phyloP scores from a whole-genome alignment of 2,113 vertebrate species.

The Lophotis ruficrista region DNA sequence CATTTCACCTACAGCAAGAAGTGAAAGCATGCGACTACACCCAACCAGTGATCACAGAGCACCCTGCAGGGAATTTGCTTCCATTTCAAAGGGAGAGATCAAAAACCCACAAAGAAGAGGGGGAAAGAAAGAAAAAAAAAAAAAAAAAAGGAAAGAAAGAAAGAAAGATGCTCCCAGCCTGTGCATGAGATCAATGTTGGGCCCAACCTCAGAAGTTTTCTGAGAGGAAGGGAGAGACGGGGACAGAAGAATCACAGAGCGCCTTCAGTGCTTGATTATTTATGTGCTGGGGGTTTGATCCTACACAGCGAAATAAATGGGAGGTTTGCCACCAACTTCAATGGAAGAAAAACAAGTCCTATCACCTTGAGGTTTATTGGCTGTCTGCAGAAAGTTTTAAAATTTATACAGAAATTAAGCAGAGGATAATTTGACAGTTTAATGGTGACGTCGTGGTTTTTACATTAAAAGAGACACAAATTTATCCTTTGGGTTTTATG shows the following conservation, averaged over 20 bases:
- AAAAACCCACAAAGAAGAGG: conserved; percentile 28
- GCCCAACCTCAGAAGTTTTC: conserved; percentile 33
- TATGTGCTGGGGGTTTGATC: conserved; percentile 53
- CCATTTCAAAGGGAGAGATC: conserved; percentile 68
- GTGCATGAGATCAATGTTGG: conserved; percentile 55
- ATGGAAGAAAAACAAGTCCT: conserved; percentile 31
- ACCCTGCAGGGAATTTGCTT: conserved; percentile 63
- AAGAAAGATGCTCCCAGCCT: neutral
- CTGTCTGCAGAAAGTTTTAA: conserved; percentile 18
- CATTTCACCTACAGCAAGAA: conserved; percentile 66
- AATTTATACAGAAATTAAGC: conserved; percentile 39
- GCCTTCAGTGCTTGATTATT: conserved; percentile 25
- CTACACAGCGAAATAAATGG: conserved; percentile 36
- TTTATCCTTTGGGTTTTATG: neutral
- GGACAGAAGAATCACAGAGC: conserved; percentile 16
- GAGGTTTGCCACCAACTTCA: conserved; percentile 62
- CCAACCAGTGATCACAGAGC: conserved; percentile 53
- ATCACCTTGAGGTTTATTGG: conserved; percentile 52
- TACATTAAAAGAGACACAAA: conserved; percentile 28
- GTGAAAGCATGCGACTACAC: conserved; percentile 69
- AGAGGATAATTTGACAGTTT: conserved; percentile 52
- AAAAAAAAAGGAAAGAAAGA: neutral
- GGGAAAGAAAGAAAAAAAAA: neutral
- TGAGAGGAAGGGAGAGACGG: neutral
- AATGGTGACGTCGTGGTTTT: neutral